Evolutionary conservation across 2,888 invertebrate species (phyloP), one percentile per base, ranked within the genome.

Genomic region (Caradrina kadenii): DNA sequence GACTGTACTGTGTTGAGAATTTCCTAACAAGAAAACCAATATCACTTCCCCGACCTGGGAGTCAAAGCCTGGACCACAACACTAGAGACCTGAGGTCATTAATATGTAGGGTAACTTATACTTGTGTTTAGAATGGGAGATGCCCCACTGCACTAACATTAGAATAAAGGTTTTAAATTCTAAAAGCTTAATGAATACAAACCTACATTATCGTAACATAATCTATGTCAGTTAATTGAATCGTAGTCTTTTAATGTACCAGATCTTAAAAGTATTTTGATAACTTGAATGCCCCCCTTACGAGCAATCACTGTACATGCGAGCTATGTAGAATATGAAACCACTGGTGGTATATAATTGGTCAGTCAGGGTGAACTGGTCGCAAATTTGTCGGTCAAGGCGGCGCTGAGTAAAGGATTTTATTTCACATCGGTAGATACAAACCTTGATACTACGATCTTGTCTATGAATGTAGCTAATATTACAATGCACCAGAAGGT

Each of bases 301-400:
- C 31, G 50, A 13, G 35, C 62, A 42, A 26, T 22, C 31, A 53
- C n/a, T 45, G 17, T 54, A 10, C 21, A 48, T 13, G 31, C 21
- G 15, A 31, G 17, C 17, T 31, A 58, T 26, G 26, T 26, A 42
- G 39, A 74, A 52, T 35, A 58, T 66, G 19, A 66, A 53, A 61
- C 54, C 35, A 17, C 59, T 42, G 15, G 22, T 54, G 35, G 45
- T 22, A 35, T 1, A 17, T 48, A 52, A 50, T 31, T 17, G 13
- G 17, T 3, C 11, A 15, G 55, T 39, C 50, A 56, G 26, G 56
- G 67, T 58, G 26, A 72, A 48, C 58, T n/a, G 6, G 56, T 58
- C 13, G 67, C 67, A 3, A n/a, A 22, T 6, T 17, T 17, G 19
- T 19, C 49, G 67, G 58, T 65, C 75, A 67, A 73, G 26, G 26